Percentiles rank a stretch among this genome's conserved stretches.
These are phyloP conservation scores for Haemorhous mexicanus DNA, from an alignment of 2,113 vertebrate genomes.

Conservation along the genomic window DNA sequence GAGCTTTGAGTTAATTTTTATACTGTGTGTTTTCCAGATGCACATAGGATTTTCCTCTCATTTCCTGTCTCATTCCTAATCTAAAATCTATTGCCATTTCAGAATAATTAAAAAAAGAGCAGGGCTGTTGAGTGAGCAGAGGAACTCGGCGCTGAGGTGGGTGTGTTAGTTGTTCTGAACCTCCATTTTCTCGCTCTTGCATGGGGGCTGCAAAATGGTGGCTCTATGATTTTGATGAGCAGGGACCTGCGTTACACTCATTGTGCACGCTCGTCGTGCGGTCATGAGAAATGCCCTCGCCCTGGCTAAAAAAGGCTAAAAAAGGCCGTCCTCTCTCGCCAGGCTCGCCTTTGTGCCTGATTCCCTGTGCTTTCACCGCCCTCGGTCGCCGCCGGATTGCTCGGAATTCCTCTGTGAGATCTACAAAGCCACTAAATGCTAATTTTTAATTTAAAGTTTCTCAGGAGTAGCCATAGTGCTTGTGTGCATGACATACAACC, in stretches of 20 bases:
- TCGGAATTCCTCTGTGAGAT: slow-evolving; percentile 6
- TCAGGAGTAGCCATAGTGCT: neutral
- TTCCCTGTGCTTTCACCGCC: neutral
- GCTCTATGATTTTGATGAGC: slow-evolving; percentile 42
- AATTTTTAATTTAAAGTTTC: slow-evolving; percentile 21
- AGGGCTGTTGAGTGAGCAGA: neutral
- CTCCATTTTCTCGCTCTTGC: slow-evolving; percentile 70
- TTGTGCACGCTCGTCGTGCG: neutral
- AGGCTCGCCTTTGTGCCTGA: neutral
- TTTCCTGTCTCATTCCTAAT: slow-evolving; percentile 54
- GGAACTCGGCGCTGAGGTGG: neutral
- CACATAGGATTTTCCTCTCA: slow-evolving; percentile 32
- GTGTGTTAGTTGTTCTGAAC: slow-evolving; percentile 28
- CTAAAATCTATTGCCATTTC: slow-evolving; percentile 52
- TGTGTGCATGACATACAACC: neutral
- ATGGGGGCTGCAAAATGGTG: slow-evolving; percentile 70
- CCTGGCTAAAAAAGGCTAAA: neutral
- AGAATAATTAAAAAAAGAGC: slow-evolving; percentile 38
- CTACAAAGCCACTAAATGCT: slow-evolving; percentile 15
- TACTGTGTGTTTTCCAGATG: slow-evolving; percentile 47
- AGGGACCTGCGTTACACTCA: neutral
- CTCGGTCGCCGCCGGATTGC: neutral
- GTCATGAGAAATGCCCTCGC: neutral
- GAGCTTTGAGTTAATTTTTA: slow-evolving; percentile 64
- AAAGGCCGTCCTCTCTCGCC: neutral